Conservation (phyloP, 2,113 vertebrate genomes). For the Nanorana parkeri region DNA sequence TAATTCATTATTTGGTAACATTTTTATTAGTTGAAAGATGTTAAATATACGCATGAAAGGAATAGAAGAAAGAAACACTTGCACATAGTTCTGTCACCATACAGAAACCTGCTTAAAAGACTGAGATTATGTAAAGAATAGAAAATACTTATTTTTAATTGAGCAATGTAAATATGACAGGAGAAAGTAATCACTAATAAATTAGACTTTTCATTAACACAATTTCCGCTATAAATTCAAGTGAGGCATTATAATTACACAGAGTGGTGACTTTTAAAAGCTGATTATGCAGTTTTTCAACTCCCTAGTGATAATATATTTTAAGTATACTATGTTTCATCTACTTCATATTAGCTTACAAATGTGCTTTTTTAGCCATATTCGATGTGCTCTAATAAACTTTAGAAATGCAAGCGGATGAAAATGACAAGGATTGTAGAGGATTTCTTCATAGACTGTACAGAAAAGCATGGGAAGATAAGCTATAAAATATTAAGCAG, state of each 20-base stretch:
- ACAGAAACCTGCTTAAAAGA: too few relatives aligned
- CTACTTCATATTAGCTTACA: constrained; percentile 48
- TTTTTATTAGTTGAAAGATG: too few relatives aligned
- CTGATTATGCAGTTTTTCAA: constrained; percentile 42
- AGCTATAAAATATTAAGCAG: constrained; percentile 55
- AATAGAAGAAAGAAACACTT: too few relatives aligned
- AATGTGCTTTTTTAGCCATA: constrained; percentile 47
- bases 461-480: constrained; percentile 45
- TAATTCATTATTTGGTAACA: too few relatives aligned
- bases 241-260: constrained; percentile 21
- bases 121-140: too few relatives aligned
- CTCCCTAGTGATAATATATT: constrained; percentile 21
- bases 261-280: constrained; percentile 4
- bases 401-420: constrained; percentile 41
- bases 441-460: constrained; percentile 34
- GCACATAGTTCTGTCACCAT: too few relatives aligned
- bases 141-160: too few relatives aligned
- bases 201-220: constrained; percentile 10
- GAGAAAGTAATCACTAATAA: constrained; percentile 7
- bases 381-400: constrained; percentile 54
- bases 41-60: too few relatives aligned
- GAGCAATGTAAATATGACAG: background rate
- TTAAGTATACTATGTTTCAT: constrained; percentile 31
- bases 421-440: constrained; percentile 38
- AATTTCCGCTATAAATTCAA: background rate